A percentile compares a stretch with the other conserved stretches of the same genome.
phyloP scores from a whole-genome alignment of 2,797 vertebrate species.

The Chaunax sp. region DNA sequence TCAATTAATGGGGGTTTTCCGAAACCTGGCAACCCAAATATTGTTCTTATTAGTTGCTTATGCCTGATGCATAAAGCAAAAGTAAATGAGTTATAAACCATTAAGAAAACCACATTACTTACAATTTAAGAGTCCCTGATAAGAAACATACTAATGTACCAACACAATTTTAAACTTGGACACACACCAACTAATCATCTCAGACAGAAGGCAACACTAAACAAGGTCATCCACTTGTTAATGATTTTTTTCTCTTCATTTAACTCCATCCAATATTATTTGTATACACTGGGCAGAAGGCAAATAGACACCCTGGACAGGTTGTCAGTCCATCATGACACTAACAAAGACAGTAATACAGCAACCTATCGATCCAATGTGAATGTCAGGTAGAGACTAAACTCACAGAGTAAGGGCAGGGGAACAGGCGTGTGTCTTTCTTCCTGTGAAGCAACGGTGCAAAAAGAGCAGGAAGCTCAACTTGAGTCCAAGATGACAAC shows the following conservation, averaged over 20 bases:
- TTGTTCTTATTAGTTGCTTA: neutral
- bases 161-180: too few relatives aligned
- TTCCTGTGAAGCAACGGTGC: neutral
- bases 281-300: neutral
- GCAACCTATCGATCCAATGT: neutral
- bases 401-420: neutral
- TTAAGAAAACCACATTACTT: too few relatives aligned
- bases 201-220: too few relatives aligned
- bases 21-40: neutral
- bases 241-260: neutral
- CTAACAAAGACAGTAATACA: neutral
- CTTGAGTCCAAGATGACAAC: constrained; percentile 23
- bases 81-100: neutral
- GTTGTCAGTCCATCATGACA: constrained; percentile 9
- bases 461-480: neutral
- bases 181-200: too few relatives aligned
- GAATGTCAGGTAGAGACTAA: constrained; percentile 9
- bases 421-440: neutral
- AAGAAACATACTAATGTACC: too few relatives aligned
- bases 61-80: neutral
- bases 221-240: neutral
- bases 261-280: neutral
- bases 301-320: constrained; percentile 4
- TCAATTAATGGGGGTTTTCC: neutral
- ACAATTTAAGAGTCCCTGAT: too few relatives aligned